Evolutionary conservation across 2,113 vertebrate species (phyloP), one percentile per base, ranked within the genome.

Genomic region (Hippocampus mohnikei): DNA sequence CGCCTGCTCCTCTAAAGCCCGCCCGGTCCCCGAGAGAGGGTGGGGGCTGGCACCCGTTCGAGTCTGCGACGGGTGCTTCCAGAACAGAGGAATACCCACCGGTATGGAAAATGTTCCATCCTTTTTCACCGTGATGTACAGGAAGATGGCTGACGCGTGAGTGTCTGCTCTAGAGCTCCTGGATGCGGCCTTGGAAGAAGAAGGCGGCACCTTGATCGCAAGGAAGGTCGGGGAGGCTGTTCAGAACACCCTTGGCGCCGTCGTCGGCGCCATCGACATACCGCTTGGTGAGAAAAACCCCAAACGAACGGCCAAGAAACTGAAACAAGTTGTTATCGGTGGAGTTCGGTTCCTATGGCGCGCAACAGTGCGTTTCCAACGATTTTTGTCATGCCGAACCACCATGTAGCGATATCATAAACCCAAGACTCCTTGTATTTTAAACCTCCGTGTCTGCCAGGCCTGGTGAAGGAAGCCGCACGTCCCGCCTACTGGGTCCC

Each of bases 401-500:
- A 5, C 11, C 42, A 44, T 3, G 12, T 44, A 12, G 42, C 44
- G 3, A 15, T 4, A 15, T 15, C 12, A 15, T 52, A 52, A 52
- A 52, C 5, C 48, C 9, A 21, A 21, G 48, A 52, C 5, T 21
- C 20, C 50, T 20, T 21, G 33, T 62, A 8, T 59, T 37, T 3
- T 23, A 40, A 55, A 61, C 16, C 53, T 50, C 48, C 11, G 25
- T 48, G 33, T 23, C 11, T 7, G 68, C 66, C 74, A 99, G 97
- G 97, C 64, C 90, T 99, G 69, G 91, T 99, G 64, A 99, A 99
- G 81, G 97, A 98, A 0, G 97, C 96, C 0, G 97, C 97, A 59
- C 93, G 97, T 29, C 97, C 97, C 0, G 92, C 95, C 0, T 99
- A 99, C 90, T 99, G 97, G 97, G 95, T 99, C 69, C 97, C 97